Evolutionary conservation across 1,140 invertebrate genomes (phyloP), one percentile per base, ranked within the genome.

Genomic region (Coelopa frigida): DNA sequence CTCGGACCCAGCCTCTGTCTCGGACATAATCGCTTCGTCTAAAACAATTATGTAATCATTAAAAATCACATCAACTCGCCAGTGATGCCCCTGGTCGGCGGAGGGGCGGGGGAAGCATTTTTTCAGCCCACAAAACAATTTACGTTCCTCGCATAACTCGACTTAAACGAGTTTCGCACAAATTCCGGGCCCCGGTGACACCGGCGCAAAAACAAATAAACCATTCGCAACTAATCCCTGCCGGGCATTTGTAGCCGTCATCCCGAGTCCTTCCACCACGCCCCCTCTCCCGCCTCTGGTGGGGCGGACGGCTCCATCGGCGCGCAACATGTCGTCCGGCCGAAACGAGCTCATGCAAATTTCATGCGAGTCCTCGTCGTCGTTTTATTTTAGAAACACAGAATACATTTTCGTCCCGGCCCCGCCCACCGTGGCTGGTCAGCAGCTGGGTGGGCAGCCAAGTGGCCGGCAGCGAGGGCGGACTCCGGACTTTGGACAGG

Each of bases 31-130:
- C n/a, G n/a, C 44, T 42, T 49, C 47, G 42, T 66, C 61, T 66
- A 66, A 66, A 66, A 66, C 61, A 66, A 66, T 66, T 66, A 66
- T 51, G 61, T 60, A 65, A 65, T 51, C 56, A 56, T 54, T 53
- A 58, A 55, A 55, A 58, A 55, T 39, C 46, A 41, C 35, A 51
- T 39, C 32, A 37, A 48, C 35, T 43, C 26, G 38, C 46, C 35
- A 2, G 15, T 3, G 23, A 29, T 24, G 22, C 40, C 15, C 27
- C 40, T 18, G n/a, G 24, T 42, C 20, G 29, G 22, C 39, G 23
- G 14, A 17, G 20, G 21, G 26, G 7, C 14, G 7, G 21, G 17
- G 5, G 5, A 40, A 17, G 17, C 35, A 4, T 4, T 1, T 17
- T 20, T 29, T 31, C 22, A 4, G 14, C 8, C 2, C 11, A 37